Evolutionary conservation across 2,113 vertebrate species (phyloP).

Genomic region (Hassar affinis): DNA sequence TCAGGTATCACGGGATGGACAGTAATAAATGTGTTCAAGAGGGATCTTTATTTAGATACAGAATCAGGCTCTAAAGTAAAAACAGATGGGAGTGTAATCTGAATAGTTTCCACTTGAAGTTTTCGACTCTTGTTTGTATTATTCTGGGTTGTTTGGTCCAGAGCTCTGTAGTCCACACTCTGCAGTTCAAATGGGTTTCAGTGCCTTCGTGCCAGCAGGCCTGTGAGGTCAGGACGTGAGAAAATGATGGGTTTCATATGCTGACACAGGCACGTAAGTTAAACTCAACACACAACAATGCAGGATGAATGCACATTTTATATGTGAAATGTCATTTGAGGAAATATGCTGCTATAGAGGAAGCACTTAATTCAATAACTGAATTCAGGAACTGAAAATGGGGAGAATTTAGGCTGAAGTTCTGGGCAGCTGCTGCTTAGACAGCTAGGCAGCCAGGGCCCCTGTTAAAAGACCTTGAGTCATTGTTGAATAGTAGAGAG

Average conservation of each 20-base stretch:
- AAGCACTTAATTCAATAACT: not conserved
- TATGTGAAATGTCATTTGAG: not conserved
- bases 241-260: constrained; percentile 15
- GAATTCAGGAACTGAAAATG: not conserved
- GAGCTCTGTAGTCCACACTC: constrained; percentile 58
- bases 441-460: not conserved
- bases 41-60: constrained; percentile 77
- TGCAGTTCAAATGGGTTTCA: constrained; percentile 51
- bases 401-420: not conserved
- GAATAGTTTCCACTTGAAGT: constrained; percentile 79
- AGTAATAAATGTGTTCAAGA: constrained; percentile 70
- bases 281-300: constrained; percentile 6
- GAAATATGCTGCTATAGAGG: not conserved
- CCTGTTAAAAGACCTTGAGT: not conserved
- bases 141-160: constrained; percentile 63
- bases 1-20: constrained; percentile 45
- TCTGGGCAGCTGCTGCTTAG: not conserved
- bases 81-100: constrained; percentile 71
- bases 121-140: constrained; percentile 62
- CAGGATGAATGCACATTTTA: not conserved
- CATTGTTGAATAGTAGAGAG: not conserved
- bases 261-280: not conserved
- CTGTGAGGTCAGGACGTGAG: not conserved
- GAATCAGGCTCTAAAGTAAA: constrained; percentile 72
- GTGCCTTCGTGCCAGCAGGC: constrained; percentile 8